These are phyloP conservation scores for Raphicerus campestris DNA, from an alignment of 2,113 vertebrate species.

Conservation along the genomic window DNA sequence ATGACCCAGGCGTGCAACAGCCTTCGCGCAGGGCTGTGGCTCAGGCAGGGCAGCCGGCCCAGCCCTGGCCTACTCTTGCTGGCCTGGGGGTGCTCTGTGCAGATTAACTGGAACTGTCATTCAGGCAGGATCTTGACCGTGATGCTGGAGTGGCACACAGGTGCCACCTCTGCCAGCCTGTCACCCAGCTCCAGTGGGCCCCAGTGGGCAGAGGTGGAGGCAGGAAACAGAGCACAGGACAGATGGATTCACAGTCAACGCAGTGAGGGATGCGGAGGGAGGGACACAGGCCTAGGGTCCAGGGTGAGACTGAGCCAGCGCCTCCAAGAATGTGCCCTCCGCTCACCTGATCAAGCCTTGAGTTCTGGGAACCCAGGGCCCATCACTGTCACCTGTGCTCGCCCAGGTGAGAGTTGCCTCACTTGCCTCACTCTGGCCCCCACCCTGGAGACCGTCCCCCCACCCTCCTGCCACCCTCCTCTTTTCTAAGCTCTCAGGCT, in stretches of 20 bases:
- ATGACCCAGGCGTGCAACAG: rapidly evolving
- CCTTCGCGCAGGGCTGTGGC: rapidly evolving
- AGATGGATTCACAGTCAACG: rapidly evolving
- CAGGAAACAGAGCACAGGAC: neutral
- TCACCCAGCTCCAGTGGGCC: neutral
- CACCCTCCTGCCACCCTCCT: rapidly evolving
- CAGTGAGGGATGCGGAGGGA: rapidly evolving
- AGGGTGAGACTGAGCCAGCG: too few species aligned
- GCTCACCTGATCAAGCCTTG: neutral
- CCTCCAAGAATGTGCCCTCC: neutral
- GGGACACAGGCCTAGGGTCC: neutral
- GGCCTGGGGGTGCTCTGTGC: neutral
- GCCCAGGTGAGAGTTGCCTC: too few species aligned
- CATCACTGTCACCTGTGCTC: neutral
- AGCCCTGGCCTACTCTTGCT: neutral
- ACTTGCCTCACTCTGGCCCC: neutral
- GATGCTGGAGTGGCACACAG: neutral
- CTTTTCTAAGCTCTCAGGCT: too few species aligned
- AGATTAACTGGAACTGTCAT: constrained; percentile 62
- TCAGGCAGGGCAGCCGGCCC: neutral
- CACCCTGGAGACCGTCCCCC: rapidly evolving
- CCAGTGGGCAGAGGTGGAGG: neutral
- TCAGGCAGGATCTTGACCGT: neutral
- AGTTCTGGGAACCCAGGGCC: neutral
- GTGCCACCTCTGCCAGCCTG: neutral